Evolutionary conservation across 2,113 vertebrate species (phyloP).

Genomic region (Sorex fumeus): DNA sequence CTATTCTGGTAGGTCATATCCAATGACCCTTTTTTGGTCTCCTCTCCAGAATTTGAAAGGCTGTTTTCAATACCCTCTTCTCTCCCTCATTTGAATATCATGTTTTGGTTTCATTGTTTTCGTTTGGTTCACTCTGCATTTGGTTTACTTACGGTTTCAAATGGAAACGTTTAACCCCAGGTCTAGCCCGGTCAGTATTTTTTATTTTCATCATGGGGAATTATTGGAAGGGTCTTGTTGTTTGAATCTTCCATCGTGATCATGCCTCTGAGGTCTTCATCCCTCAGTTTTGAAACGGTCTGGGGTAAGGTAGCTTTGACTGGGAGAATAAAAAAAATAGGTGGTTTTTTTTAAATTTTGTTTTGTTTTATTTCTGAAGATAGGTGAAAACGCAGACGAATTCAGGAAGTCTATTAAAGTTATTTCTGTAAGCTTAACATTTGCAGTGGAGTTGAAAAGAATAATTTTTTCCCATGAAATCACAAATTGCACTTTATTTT

Average conservation of each 20-base stretch:
- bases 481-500: neutral
- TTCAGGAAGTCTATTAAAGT: slow-evolving; percentile 33
- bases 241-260: neutral
- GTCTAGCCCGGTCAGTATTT: neutral
- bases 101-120: slow-evolving; percentile 59
- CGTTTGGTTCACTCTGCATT: neutral
- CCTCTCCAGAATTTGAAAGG: neutral
- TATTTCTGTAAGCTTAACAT: slow-evolving; percentile 44
- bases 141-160: slow-evolving; percentile 1
- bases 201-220: neutral
- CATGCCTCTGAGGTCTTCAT: neutral
- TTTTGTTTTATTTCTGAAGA: neutral
- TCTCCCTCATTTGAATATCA: slow-evolving; percentile 27
- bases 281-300: slow-evolving; percentile 14
- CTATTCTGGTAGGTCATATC: neutral
- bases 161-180: neutral
- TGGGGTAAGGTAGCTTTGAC: neutral
- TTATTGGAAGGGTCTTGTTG: neutral
- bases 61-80: neutral
- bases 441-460: slow-evolving; percentile 46
- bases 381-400: slow-evolving; percentile 32
- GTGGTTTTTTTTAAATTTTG: no score
- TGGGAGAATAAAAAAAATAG: slow-evolving; percentile 14
- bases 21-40: neutral
- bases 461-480: slow-evolving; percentile 17